Conservation (phyloP, 2,888 invertebrate genomes). For the Nemapogon koenigi region DNA sequence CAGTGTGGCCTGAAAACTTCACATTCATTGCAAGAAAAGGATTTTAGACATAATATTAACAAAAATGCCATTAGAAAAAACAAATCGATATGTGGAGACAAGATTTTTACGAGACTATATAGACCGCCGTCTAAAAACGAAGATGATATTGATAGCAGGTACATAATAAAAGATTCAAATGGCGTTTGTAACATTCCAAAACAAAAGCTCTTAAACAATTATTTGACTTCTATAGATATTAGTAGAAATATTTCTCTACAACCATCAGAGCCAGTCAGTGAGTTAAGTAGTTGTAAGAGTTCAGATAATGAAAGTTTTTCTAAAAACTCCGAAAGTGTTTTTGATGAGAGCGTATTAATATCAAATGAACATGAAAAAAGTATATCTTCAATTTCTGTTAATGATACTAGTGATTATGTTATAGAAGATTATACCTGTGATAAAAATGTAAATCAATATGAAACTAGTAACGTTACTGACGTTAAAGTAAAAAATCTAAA, state of each 20-base stretch:
- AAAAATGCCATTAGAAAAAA: slow-evolving; percentile 41
- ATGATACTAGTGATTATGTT: not conserved
- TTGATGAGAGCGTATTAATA: no score
- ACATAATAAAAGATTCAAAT: slow-evolving; percentile 31
- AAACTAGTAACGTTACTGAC: not conserved
- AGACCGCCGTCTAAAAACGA: slow-evolving; percentile 25
- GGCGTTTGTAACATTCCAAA: slow-evolving; percentile 52
- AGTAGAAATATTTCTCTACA: slow-evolving; percentile 43
- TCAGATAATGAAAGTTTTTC: slow-evolving; percentile 57
- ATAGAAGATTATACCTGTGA: not conserved
- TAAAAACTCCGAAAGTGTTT: no score
- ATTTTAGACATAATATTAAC: slow-evolving; percentile 41
- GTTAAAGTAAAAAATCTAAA: slow-evolving; percentile 23
- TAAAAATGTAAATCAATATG: not conserved
- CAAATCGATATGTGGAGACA: slow-evolving; percentile 50
- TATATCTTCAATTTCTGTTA: no score
- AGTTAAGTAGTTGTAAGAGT: slow-evolving; percentile 59
- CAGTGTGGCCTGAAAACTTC: slow-evolving; percentile 31
- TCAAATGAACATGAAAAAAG: no score
- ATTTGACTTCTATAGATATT: slow-evolving; percentile 32
- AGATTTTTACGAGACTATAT: slow-evolving; percentile 49
- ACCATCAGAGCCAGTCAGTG: slow-evolving; percentile 43
- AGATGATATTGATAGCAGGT: slow-evolving; percentile 25
- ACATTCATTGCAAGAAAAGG: slow-evolving; percentile 44
- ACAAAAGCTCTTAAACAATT: slow-evolving; percentile 26